A percentile compares a stretch with the other conserved stretches of the same genome.
phyloP scores from a whole-genome alignment of 2,797 vertebrate species.

The Fistularia commersonii region DNA sequence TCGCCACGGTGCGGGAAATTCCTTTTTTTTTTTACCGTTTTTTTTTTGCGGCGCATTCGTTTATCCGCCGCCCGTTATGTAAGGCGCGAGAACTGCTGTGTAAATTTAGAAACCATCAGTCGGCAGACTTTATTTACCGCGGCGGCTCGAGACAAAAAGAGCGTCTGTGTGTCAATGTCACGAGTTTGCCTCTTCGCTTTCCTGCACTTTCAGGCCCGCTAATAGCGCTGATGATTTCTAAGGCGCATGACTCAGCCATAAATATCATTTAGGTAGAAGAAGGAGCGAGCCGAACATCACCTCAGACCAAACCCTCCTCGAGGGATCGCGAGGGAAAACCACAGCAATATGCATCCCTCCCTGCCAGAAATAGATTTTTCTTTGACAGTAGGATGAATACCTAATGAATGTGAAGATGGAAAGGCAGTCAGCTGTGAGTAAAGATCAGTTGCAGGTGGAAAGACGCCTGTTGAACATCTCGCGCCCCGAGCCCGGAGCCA shows the following conservation, averaged over 20 bases:
- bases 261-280: constrained; percentile 39
- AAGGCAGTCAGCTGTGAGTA: constrained; percentile 54
- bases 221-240: constrained; percentile 31
- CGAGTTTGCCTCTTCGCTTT: constrained; percentile 2
- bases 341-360: constrained; percentile 55
- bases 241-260: constrained; percentile 49
- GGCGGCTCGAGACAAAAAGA: not conserved
- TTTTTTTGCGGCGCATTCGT: too few species aligned
- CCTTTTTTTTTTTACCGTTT: too few species aligned
- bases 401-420: constrained; percentile 67
- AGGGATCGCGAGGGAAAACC: constrained; percentile 47
- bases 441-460: constrained; percentile 57
- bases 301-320: constrained; percentile 41
- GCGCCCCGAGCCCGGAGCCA: constrained; percentile 24
- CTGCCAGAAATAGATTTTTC: constrained; percentile 60
- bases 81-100: too few species aligned
- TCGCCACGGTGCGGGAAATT: too few species aligned
- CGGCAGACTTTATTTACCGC: too few species aligned
- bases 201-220: constrained; percentile 4
- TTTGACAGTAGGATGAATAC: constrained; percentile 63
- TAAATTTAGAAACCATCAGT: too few species aligned
- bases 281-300: constrained; percentile 39
- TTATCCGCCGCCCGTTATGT: too few species aligned
- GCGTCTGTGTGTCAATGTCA: not conserved
- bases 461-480: constrained; percentile 60